Percentiles rank a stretch among this genome's conserved stretches.
Evolutionary conservation across 2,797 vertebrate species (phyloP).

Genomic region (Odontamblyopus lacepedii): DNA sequence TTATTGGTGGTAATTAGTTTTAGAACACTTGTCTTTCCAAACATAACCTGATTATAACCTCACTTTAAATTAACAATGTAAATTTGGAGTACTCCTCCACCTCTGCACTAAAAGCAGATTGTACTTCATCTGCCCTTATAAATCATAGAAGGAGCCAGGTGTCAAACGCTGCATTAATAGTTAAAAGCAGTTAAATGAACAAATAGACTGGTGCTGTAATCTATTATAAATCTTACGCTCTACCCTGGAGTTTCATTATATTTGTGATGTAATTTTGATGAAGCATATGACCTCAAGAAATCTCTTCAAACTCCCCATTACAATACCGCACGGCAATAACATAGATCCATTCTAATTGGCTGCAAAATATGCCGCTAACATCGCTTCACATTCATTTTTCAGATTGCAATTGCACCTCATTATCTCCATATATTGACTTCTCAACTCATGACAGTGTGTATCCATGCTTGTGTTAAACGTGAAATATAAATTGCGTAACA

Average conservation of each 20-base stretch:
- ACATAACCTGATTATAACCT: neutral
- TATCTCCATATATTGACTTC: constrained; percentile 26
- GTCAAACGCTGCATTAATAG: neutral
- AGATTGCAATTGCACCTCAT: constrained; percentile 30
- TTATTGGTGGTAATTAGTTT: neutral
- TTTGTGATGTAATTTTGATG: constrained; percentile 18
- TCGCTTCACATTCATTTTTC: constrained; percentile 21
- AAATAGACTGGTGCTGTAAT: constrained; percentile 17
- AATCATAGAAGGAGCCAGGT: neutral
- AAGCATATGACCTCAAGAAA: constrained; percentile 24
- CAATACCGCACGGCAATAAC: constrained; percentile 20
- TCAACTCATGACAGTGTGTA: constrained; percentile 19
- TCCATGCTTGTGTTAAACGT: constrained; percentile 29
- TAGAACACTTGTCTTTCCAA: neutral
- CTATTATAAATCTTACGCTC: constrained; percentile 18
- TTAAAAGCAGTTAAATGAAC: constrained; percentile 23
- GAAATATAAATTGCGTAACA: constrained; percentile 18
- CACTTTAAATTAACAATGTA: neutral
- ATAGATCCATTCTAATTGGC: constrained; percentile 45
- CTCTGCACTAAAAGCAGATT: neutral
- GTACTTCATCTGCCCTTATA: neutral
- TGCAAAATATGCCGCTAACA: constrained; percentile 27
- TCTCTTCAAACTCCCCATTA: constrained; percentile 26
- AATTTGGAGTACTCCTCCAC: neutral
- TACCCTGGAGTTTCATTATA: constrained; percentile 1